phyloP scores from a whole-genome alignment of 2,888 invertebrate genomes.

The Troides aeacus region DNA sequence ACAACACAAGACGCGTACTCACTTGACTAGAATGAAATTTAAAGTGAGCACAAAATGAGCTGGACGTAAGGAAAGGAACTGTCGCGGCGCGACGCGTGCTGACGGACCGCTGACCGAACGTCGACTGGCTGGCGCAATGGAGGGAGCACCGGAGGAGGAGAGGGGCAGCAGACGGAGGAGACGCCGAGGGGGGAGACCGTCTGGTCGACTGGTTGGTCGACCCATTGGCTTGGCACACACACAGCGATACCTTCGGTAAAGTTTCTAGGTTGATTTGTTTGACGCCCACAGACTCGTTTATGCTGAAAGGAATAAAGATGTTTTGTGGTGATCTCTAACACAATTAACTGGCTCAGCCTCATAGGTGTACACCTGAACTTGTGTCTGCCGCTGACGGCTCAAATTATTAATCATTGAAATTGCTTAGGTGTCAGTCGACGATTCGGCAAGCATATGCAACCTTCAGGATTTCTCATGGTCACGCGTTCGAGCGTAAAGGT shows the following conservation, averaged over 20 bases:
- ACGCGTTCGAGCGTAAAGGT: conserved; percentile 69
- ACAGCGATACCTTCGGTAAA: conserved; percentile 60
- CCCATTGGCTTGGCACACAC: conserved; percentile 72
- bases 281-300: conserved; percentile 47
- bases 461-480: conserved; percentile 72
- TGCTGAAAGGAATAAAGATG: conserved; percentile 36
- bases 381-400: conserved; percentile 20
- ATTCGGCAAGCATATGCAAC: conserved; percentile 58
- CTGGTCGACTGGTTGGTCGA: conserved; percentile 78
- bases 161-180: conserved; percentile 67
- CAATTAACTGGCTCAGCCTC: conserved; percentile 13
- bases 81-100: conserved; percentile 44
- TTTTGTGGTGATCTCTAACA: conserved; percentile 34
- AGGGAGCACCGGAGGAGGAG: conserved; percentile 41
- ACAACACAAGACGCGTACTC: conserved; percentile 46
- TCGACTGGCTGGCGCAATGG: conserved; percentile 67
- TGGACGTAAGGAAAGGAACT: conserved; percentile 66
- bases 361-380: conserved; percentile 21
- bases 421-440: conserved; percentile 34
- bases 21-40: conserved; percentile 54
- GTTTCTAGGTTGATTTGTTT: conserved; percentile 65
- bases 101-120: conserved; percentile 51
- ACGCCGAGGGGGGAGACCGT: conserved; percentile 72
- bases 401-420: conserved; percentile 26
- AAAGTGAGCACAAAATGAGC: conserved; percentile 66